Base-by-base conservation (phyloP, 1,140 invertebrate species). In the Drosophila prosaltans region DNA sequence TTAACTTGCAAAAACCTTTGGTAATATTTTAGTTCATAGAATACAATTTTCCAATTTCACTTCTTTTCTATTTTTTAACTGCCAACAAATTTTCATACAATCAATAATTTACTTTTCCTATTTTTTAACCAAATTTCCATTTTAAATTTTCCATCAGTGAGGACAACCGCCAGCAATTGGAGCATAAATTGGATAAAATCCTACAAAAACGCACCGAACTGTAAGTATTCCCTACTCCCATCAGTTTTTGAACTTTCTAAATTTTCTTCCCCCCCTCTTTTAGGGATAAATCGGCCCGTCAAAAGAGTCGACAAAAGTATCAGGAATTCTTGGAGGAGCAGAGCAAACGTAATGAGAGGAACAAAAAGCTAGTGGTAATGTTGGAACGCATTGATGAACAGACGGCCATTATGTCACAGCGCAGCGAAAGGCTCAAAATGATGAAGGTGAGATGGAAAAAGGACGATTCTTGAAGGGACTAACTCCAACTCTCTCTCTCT, bases 321-420 rank as follows among this genome's bases (percentile, higher is more conserved):
- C 94, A 94, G 55, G 92, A 93, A 32, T 95, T 95, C 86, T 82
- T 95, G 59, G 94, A 95, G 69, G 94, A 95, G 80, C 94, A 95
- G 73, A 90, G 91, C 55, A 84, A 91, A 16, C 92, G 94, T 61
- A 94, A 94, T 66, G 93, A 94, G 74, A 92, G 94, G 24, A 95
- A 95, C 86, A 93, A 94, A 66, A 93, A 93, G 78, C 92, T 95
- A 54, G 91, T 94, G 16, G 91, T 92, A 45, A 92, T 93, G 62
- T 86, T 95, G 65, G 94, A 95, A 74, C 93, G 92, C 41, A 93
- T 95, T 30, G 94, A 95, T 82, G 93, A 91, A 55, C 93, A 93
- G 72, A 93, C 95, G 26, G 91, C 93, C 6, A 89, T 93, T 57
- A 93, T 95, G 83, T 93, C 93, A 40, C 93, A 94, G 2, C 94